Base-by-base conservation (phyloP, 30 jellyfish, hydroid and myxozoan genomes). In the Hydractinia echinata region DNA sequence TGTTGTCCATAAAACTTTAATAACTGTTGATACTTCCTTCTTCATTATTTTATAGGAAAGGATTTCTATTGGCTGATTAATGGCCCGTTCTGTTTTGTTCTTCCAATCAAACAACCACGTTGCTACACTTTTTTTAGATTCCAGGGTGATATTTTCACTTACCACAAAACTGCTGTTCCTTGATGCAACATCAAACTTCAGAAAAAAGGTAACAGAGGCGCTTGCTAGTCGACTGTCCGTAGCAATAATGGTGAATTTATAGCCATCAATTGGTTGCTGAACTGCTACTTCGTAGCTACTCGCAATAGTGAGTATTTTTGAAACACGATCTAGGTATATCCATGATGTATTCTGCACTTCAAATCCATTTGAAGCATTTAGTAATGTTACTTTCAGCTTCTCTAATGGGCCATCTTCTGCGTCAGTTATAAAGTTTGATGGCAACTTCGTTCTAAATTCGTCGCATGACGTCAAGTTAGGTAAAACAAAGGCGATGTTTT, bases 221-320 rank as follows among this genome's bases (percentile, higher is more conserved):
- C 48, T 62, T 4, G 84, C 81, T 19, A 48, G 51, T 13, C 87
- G 82, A 80, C 87, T 80, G 64, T 80, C 87, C 53, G 49, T 54
- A 5, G 61, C 82, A 10, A 10, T 44, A 3, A 80, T 5, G 6
- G 67, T n/a, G 69, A 80, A 80, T 10, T 80, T 7, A 51, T 80
- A 80, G 4, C 87, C 87, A 20, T 80, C 44, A 20, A 10, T 21
- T 61, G 87, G 87, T 62, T 61, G 73, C n/a, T 53, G 30, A 10
- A 4, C 53, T 9, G 83, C 87, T 6, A 61, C 6, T 55, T 77
- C 54, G 51, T 60, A 51, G 19, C 4, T 61, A 4, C 84, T 50
- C 4, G 67, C 44, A n/a, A 61, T 8, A 10, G 10, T 15, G 44
- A 80, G 67, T 5, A 67, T 8, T 11, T 61, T 80, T 21, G 85